Percentiles rank a stretch among this genome's conserved stretches.
Evolutionary conservation across 35 echinoderm and acorn worm species (phyloP).

Genomic region (Hemicentrotus pulcherrimus): DNA sequence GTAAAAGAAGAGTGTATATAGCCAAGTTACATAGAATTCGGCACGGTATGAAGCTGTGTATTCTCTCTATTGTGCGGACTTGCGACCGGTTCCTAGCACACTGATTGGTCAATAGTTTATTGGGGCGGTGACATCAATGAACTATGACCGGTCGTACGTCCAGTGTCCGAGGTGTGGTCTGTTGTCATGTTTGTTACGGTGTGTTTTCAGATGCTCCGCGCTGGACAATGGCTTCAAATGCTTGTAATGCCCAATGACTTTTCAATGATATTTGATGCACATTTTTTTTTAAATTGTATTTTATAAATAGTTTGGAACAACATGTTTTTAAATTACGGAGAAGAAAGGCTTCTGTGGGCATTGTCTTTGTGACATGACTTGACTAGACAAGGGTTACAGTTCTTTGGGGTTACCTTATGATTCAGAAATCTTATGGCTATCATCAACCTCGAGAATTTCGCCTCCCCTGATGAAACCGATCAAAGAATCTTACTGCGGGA

Average conservation of each 20-base stretch:
- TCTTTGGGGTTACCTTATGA: too few relatives aligned
- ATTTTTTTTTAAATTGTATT: too few relatives aligned
- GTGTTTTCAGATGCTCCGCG: not conserved
- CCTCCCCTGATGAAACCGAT: too few relatives aligned
- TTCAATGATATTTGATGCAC: too few relatives aligned
- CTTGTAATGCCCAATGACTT: too few relatives aligned
- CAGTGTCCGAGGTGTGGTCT: not conserved
- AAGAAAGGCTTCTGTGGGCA: not conserved
- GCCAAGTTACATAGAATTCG: not conserved
- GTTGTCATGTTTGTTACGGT: not conserved
- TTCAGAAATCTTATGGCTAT: not conserved
- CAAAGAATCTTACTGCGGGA: too few relatives aligned
- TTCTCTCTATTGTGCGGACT: not conserved
- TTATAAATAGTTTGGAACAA: too few relatives aligned
- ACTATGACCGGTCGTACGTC: not conserved
- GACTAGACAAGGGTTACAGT: not conserved
- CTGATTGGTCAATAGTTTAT: conserved; percentile 12
- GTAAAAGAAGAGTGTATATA: not conserved
- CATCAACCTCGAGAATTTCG: too few relatives aligned
- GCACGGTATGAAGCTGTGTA: not conserved
- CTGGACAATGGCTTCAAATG: not conserved
- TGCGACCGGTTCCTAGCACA: not conserved
- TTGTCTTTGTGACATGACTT: not conserved
- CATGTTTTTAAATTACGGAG: not conserved
- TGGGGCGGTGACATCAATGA: not conserved